Percentiles rank a stretch among this genome's conserved stretches.
These are phyloP conservation scores for Berghia stephanieae DNA, from an alignment of 1,140 invertebrate genomes.

Conservation along the genomic window DNA sequence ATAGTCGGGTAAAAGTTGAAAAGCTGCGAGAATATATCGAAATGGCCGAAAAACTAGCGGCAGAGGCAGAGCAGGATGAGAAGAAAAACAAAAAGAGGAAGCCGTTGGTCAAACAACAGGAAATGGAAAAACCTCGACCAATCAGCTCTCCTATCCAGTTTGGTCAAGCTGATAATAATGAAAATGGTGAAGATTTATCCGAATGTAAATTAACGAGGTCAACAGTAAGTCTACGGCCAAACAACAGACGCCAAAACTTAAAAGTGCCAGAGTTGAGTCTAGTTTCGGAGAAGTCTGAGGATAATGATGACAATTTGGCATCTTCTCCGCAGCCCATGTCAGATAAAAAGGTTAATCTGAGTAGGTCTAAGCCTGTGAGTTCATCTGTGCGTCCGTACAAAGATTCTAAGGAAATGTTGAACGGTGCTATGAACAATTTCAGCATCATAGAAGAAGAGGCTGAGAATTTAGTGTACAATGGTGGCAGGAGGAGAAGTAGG, in stretches of 20 bases:
- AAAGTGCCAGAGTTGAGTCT: not conserved
- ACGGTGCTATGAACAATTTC: no score
- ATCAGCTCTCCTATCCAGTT: not conserved
- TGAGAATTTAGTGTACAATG: no score
- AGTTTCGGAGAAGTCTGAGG: slow-evolving; percentile 10
- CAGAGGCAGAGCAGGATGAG: not conserved
- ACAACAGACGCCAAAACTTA: not conserved
- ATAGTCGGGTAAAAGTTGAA: slow-evolving; percentile 38
- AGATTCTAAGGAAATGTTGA: no score
- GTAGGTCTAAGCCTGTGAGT: no score
- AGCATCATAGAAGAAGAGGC: no score
- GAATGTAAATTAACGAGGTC: not conserved
- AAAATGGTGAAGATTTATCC: not conserved
- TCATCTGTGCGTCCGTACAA: no score
- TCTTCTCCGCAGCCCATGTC: no score
- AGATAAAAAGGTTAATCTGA: no score
- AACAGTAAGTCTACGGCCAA: not conserved
- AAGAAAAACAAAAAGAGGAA: not conserved
- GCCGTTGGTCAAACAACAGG: not conserved
- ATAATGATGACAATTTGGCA: no score
- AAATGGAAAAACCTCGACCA: not conserved
- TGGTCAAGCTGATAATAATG: not conserved
- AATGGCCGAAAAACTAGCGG: slow-evolving; percentile 39
- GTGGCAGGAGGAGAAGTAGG: no score
- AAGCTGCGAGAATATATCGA: slow-evolving; percentile 42